Percentiles rank a stretch among this genome's conserved stretches.
Evolutionary conservation across 2,888 invertebrate species (phyloP).

Genomic region (Linnaemya vulpina): DNA sequence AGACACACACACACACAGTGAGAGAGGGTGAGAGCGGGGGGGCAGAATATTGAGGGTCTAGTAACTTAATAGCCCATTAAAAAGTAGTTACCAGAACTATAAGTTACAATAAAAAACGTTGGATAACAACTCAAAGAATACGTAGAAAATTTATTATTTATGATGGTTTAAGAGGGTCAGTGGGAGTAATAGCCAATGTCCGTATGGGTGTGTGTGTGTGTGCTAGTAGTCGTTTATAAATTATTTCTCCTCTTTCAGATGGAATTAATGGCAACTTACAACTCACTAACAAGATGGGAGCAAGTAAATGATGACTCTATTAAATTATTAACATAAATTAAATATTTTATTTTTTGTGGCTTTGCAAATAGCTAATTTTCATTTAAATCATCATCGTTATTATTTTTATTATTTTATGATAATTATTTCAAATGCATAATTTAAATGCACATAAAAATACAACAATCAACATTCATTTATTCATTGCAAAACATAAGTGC

Average conservation of each 20-base stretch:
- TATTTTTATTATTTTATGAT: not conserved
- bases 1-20: too few relatives aligned
- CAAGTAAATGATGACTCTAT: conserved; percentile 1
- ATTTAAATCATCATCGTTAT: conserved; percentile 39
- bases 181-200: conserved; percentile 28
- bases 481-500: conserved; percentile 56
- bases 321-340: conserved; percentile 12
- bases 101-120: conserved; percentile 18
- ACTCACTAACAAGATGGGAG: not conserved
- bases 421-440: conserved; percentile 14
- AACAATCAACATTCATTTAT: conserved; percentile 59
- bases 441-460: conserved; percentile 41
- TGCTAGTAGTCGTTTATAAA: conserved; percentile 3
- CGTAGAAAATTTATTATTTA: conserved; percentile 58
- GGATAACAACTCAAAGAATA: conserved; percentile 24
- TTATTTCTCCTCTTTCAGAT: not conserved
- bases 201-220: too few relatives aligned
- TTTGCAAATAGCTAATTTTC: conserved; percentile 20
- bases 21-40: not conserved
- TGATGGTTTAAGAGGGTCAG: conserved; percentile 59
- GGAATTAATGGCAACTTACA: conserved; percentile 11
- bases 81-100: conserved; percentile 59
- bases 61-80: conserved; percentile 70
- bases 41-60: conserved; percentile 12
- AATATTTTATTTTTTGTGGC: not conserved